Evolutionary conservation across 1,140 invertebrate genomes (phyloP).

Genomic region (Linepithema humile): DNA sequence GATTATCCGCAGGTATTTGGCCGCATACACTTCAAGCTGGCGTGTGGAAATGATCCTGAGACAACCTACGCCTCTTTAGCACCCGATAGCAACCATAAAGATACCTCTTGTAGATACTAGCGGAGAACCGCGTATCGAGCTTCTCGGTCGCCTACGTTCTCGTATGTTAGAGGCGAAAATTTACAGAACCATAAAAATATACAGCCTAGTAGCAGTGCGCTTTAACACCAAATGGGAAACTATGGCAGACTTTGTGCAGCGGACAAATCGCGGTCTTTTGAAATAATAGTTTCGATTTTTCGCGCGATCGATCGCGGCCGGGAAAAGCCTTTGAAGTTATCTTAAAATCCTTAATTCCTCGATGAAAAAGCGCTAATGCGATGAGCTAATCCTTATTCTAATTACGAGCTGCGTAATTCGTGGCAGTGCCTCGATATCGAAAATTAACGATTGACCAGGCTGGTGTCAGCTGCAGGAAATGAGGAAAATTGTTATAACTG

Average conservation of each 20-base stretch:
- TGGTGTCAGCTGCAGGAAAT: not conserved
- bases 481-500: not conserved
- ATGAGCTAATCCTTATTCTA: not conserved
- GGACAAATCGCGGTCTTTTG: conserved; percentile 38
- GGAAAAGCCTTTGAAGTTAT: too few species aligned
- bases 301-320: not conserved
- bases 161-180: conserved; percentile 34
- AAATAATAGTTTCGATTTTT: conserved; percentile 19
- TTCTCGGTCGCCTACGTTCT: conserved; percentile 8
- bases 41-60: conserved; percentile 21
- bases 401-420: not conserved
- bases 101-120: conserved; percentile 42
- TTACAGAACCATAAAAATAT: conserved; percentile 60
- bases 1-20: not conserved
- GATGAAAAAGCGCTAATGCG: not conserved
- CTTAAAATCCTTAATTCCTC: not conserved
- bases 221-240: conserved; percentile 40
- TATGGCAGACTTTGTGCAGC: conserved; percentile 24
- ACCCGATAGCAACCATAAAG: conserved; percentile 43
- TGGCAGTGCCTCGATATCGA: not conserved
- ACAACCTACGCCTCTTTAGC: conserved; percentile 35
- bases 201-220: conserved; percentile 18
- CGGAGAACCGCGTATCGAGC: conserved; percentile 27
- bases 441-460: not conserved
- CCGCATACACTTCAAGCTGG: not conserved